A percentile compares a stretch with the other conserved stretches of the same genome.
Evolutionary conservation across 2,797 vertebrate genomes (phyloP).

Genomic region (Manis pentadactyla): DNA sequence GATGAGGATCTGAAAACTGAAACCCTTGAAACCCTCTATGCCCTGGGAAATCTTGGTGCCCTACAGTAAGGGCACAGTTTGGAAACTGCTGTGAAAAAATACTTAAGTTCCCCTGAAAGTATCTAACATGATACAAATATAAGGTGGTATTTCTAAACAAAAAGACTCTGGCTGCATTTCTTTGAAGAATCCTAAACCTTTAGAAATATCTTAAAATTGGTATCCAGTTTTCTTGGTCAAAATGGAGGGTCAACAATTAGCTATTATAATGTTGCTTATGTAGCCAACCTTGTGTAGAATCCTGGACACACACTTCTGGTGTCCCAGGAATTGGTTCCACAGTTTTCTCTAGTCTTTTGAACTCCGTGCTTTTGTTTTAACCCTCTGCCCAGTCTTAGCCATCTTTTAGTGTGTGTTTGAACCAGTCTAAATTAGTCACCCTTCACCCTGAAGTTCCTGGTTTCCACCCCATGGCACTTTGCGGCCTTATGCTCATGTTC

Average conservation of each 20-base stretch:
- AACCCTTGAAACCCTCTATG: neutral
- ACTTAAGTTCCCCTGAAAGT: neutral
- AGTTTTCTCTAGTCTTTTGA: neutral
- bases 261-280: neutral
- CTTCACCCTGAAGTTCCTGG: neutral
- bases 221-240: neutral
- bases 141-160: neutral
- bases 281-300: neutral
- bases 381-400: neutral
- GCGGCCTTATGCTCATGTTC: neutral
- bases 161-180: neutral
- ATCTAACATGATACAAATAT: neutral
- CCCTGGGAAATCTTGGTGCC: neutral
- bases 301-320: neutral
- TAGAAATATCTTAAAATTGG: neutral
- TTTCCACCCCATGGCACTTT: neutral
- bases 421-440: neutral
- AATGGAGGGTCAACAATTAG: neutral
- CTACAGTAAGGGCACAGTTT: neutral
- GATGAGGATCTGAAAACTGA: slow-evolving; percentile 1
- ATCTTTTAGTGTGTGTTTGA: neutral
- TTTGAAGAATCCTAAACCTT: neutral
- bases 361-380: neutral
- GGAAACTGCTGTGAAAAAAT: neutral
- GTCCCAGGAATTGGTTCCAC: neutral